Evolutionary conservation across 2,888 invertebrate genomes (phyloP).

Genomic region (Mythimna vitellina): DNA sequence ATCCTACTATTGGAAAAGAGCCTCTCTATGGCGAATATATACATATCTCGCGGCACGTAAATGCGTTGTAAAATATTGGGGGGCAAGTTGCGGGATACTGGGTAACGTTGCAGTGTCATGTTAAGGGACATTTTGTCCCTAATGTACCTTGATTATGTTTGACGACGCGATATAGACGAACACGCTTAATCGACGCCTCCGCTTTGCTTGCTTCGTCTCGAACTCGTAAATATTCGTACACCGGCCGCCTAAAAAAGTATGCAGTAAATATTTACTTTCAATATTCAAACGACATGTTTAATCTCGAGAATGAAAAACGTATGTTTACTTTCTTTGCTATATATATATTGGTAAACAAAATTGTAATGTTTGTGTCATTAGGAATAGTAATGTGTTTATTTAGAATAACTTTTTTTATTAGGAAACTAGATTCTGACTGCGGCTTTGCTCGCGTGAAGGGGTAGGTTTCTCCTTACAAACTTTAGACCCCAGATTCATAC

Average conservation of each 20-base stretch:
- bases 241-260: slow-evolving; percentile 66
- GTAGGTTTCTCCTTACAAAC: too few relatives aligned
- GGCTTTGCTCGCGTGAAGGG: too few relatives aligned
- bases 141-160: background rate
- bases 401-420: background rate
- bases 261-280: slow-evolving; percentile 74
- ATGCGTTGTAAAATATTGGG: too few relatives aligned
- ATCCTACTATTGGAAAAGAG: too few relatives aligned
- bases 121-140: too few relatives aligned
- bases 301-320: slow-evolving; percentile 71
- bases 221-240: slow-evolving; percentile 71
- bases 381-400: slow-evolving; percentile 52
- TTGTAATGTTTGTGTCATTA: slow-evolving; percentile 53
- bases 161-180: too few relatives aligned
- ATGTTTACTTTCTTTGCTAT: slow-evolving; percentile 60
- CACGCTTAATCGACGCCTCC: slow-evolving; percentile 7
- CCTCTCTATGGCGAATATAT: too few relatives aligned
- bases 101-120: too few relatives aligned
- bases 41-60: too few relatives aligned
- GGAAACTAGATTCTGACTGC: too few relatives aligned
- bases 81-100: too few relatives aligned
- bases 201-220: slow-evolving; percentile 35
- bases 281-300: slow-evolving; percentile 76
- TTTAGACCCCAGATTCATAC: too few relatives aligned
- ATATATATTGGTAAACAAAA: slow-evolving; percentile 63